Base-by-base conservation (phyloP, 2,888 invertebrate genomes). In the Chrysodeixis includens region DNA sequence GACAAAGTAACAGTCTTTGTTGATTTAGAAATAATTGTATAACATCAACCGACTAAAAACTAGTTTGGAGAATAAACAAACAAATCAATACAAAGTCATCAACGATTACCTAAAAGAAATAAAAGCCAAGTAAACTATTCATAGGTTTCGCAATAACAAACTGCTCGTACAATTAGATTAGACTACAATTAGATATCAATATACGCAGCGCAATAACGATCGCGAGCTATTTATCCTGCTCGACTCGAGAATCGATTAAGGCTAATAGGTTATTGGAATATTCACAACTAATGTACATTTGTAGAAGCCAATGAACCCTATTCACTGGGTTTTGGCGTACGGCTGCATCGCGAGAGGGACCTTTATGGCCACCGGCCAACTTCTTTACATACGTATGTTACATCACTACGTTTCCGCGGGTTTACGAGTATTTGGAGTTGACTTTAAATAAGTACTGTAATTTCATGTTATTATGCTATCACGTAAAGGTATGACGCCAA, bases 241-340 rank as follows among this genome's bases (percentile, higher is more conserved):
- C 30, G 22, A 30, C 10, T 32, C 12, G 30, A 18, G 32, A 53
- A 22, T 56, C 65, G 64, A 73, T 69, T 74, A 66, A 62, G 59
- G 52, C 40, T 26, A 69, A 73, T 57, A 62, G 57, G 52, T n/a
- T 51, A 57, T 57, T 60, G 60, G 26, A n/a, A 53, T 62, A 62
- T 59, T 68, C 63, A 64, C 44, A 51, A 53, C n/a, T 32, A 30
- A 63, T 61, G 46, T 57, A 40, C 30, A 35, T 35, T 35, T 35
- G 35, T 35, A 35, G 26, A 18, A 57, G 56, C 55, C 56, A 54
- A 61, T 58, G 51, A 66, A 76, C 69, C 62, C 9, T 16, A 46
- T 46, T 18, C 46, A 46, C 18, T 8, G 18, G 46, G 46, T 46
- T 46, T 46, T 46, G 46, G 46, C 46, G 18, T 18, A 16, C 18